Conservation (phyloP, 2,797 vertebrate species). For the Cottoperca gobio region DNA sequence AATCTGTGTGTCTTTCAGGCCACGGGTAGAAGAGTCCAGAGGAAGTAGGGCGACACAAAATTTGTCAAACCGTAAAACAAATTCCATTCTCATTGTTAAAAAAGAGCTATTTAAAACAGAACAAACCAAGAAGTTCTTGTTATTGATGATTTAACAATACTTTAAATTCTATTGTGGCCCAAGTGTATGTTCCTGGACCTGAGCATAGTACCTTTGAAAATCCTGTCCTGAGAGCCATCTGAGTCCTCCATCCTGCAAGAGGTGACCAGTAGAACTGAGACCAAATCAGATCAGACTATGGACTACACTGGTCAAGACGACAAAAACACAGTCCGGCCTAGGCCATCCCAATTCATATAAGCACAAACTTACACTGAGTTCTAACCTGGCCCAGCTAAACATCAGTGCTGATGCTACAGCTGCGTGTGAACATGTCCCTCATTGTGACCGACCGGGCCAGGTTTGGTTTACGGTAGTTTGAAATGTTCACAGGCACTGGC, state of each 20-base stretch:
- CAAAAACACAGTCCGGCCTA: conserved; percentile 50
- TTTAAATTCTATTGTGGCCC: conserved; percentile 53
- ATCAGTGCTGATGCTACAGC: conserved; percentile 97
- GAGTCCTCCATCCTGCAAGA: conserved; percentile 60
- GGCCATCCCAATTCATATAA: conserved; percentile 19
- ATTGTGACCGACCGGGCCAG: conserved; percentile 94
- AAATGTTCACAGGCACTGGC: conserved; percentile 82
- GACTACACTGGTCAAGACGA: conserved; percentile 43
- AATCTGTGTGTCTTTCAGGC: conserved; percentile 50
- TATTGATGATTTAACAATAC: conserved; percentile 47
- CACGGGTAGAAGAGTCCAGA: conserved; percentile 31
- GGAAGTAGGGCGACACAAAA: conserved; percentile 43
- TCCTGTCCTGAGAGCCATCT: conserved; percentile 76
- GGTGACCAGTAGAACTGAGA: conserved; percentile 47
- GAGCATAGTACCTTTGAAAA: conserved; percentile 63
- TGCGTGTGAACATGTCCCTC: conserved; percentile 95
- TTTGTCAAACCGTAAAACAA: conserved; percentile 55
- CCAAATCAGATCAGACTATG: conserved; percentile 36
- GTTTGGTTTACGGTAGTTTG: conserved; percentile 91
- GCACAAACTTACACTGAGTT: not conserved
- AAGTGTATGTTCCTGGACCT: conserved; percentile 58
- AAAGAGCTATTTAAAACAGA: conserved; percentile 44
- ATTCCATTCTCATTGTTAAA: conserved; percentile 44
- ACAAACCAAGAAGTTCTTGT: conserved; percentile 26
- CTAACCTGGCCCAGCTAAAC: conserved; percentile 83